Percentiles rank a stretch among this genome's conserved stretches.
These are phyloP conservation scores for Mesorhabditis belari DNA, from an alignment of 2,888 invertebrate species.

Conservation along the genomic window DNA sequence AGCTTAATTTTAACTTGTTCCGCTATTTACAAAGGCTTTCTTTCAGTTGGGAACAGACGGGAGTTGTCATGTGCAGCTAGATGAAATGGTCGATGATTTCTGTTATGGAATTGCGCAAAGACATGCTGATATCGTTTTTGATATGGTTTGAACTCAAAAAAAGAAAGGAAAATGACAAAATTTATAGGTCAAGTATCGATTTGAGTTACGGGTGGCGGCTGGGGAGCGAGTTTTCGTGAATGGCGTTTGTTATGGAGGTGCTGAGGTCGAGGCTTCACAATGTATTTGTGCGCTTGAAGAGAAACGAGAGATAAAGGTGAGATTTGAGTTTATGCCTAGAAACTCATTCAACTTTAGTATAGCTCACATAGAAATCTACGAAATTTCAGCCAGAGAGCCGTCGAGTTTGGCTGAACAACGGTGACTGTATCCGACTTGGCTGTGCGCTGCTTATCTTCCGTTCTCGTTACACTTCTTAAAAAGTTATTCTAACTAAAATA, in stretches of 20 bases:
- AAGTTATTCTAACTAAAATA: no score
- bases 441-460: background rate
- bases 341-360: no score
- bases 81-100: background rate
- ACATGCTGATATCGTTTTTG: background rate
- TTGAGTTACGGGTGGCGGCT: background rate
- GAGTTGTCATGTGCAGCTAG: background rate
- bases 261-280: no score
- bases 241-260: background rate
- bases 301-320: no score
- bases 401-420: background rate
- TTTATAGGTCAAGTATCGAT: background rate
- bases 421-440: background rate
- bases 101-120: background rate
- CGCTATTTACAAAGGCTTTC: background rate
- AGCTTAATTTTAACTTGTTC: background rate
- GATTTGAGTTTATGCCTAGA: background rate
- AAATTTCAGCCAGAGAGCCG: background rate
- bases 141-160: no score
- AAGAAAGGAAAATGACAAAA: no score
- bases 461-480: background rate
- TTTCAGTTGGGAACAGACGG: background rate
- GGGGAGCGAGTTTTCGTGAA: background rate
- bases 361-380: no score
- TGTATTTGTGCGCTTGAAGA: no score